Percentiles rank a stretch among this genome's conserved stretches.
These are phyloP conservation scores for Malacoraja senta DNA, from an alignment of 2,797 vertebrate genomes.

Conservation along the genomic window DNA sequence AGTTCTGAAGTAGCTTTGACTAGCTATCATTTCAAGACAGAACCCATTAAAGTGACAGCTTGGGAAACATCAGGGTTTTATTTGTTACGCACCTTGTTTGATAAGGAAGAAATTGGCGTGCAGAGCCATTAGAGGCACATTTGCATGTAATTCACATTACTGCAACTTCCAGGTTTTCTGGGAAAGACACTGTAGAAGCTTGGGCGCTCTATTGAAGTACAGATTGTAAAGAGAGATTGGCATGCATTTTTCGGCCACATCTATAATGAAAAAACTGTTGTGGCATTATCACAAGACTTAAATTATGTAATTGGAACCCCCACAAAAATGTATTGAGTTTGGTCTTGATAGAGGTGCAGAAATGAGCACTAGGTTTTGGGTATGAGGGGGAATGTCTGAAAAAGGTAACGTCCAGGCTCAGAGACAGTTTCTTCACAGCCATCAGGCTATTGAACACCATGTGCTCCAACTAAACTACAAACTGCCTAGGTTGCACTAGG, in stretches of 20 bases:
- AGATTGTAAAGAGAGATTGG: not conserved
- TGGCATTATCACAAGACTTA: not conserved
- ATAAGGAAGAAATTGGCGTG: not conserved
- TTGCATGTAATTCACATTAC: not conserved
- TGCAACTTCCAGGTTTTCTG: not conserved
- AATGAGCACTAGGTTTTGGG: not conserved
- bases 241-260: not conserved
- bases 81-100: not conserved
- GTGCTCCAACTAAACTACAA: too few relatives aligned
- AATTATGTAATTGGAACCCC: not conserved
- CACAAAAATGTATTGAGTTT: not conserved
- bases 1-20: not conserved
- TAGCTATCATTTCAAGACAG: not conserved
- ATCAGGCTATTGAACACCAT: too few relatives aligned
- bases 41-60: not conserved
- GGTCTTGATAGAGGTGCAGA: not conserved
- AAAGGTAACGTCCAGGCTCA: too few relatives aligned
- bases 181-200: not conserved
- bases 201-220: not conserved
- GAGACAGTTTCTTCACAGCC: too few relatives aligned
- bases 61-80: not conserved
- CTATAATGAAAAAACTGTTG: not conserved
- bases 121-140: not conserved
- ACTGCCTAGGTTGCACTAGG: too few relatives aligned
- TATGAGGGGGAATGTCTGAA: not conserved